A percentile compares a stretch with the other conserved stretches of the same genome.
These are phyloP conservation scores for Helicoverpa armigera DNA, from an alignment of 1,140 invertebrate genomes.

Conservation along the genomic window DNA sequence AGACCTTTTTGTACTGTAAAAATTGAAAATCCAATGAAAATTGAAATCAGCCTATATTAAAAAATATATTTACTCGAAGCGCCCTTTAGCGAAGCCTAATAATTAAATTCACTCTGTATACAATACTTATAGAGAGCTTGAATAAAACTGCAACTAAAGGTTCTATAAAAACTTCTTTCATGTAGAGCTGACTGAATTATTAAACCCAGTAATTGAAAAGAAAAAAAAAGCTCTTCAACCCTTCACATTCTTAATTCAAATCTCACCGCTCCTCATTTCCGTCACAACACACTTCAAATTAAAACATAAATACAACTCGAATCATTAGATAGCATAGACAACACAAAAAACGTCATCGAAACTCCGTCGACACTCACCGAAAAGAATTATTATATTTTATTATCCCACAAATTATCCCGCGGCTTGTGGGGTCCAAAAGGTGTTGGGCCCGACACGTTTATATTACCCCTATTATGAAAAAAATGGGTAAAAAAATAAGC, in stretches of 20 bases:
- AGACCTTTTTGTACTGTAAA: too few species aligned
- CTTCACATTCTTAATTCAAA: slow-evolving; percentile 34
- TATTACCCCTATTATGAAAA: slow-evolving; percentile 81
- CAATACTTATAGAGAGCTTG: neutral
- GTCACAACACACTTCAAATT: slow-evolving; percentile 41
- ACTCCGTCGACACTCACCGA: slow-evolving; percentile 49
- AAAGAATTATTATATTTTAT: slow-evolving; percentile 80
- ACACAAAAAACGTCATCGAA: slow-evolving; percentile 45
- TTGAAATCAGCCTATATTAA: too few species aligned
- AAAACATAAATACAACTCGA: slow-evolving; percentile 49
- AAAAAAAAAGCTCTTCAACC: slow-evolving; percentile 13
- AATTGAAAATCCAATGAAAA: too few species aligned
- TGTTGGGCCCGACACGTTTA: slow-evolving; percentile 81
- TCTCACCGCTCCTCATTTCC: slow-evolving; percentile 15
- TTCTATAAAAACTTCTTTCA: too few species aligned
- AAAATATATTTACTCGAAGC: too few species aligned
- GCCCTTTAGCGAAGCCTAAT: too few species aligned
- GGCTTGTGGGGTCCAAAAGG: slow-evolving; percentile 83
- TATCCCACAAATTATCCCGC: slow-evolving; percentile 79
- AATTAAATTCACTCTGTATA: neutral
- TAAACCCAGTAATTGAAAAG: neutral
- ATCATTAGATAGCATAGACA: slow-evolving; percentile 31
- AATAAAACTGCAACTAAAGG: neutral
- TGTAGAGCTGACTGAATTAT: too few species aligned
- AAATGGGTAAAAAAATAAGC: slow-evolving; percentile 69